Evolutionary conservation across 2,888 invertebrate genomes (phyloP), one percentile per base, ranked within the genome.

Genomic region (Resseliella maxima): DNA sequence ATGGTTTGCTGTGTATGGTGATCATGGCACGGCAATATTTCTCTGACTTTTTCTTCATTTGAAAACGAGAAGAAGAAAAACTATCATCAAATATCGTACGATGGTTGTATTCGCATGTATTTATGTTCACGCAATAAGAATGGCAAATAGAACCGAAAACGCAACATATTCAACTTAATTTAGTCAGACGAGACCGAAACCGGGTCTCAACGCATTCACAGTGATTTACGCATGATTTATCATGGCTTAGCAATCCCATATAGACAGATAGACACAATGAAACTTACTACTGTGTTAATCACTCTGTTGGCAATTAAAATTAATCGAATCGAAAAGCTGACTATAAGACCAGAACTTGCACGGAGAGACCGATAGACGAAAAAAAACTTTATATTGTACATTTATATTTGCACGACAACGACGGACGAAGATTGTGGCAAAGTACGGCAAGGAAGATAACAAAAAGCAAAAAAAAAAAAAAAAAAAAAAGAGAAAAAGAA

Each of bases 221-320:
- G 72, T 72, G n/a, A 72, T 72, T 72, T 72, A 72, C 72, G 31
- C 72, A 72, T 72, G 72, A 72, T 72, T 72, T 72, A 72, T 72
- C 72, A 72, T 72, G 72, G 72, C 31, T 31, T 31, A 31, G 31
- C 18, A 18, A 31, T 31, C 27, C 72, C 72, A 72, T 72, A 72
- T 27, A 31, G 31, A 72, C 72, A 31, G 1, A 31, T 6, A 72
- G 72, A 72, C 72, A 72, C 72, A 72, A 72, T 72, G 72, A 72
- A 72, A 35, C 72, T 72, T 31, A 72, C 31, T 72, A 72, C 72
- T 72, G 72, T 72, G 72, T 72, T 72, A 72, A 72, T 72, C 72
- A 72, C 72, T 72, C 72, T 72, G 72, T 72, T 72, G 72, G 72
- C 31, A 72, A 72, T 72, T 72, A 72, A 72, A 72, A 72, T 72